These are phyloP conservation scores for Hippopotamyrus pictus DNA, from an alignment of 2,797 vertebrate genomes.

Conservation along the genomic window DNA sequence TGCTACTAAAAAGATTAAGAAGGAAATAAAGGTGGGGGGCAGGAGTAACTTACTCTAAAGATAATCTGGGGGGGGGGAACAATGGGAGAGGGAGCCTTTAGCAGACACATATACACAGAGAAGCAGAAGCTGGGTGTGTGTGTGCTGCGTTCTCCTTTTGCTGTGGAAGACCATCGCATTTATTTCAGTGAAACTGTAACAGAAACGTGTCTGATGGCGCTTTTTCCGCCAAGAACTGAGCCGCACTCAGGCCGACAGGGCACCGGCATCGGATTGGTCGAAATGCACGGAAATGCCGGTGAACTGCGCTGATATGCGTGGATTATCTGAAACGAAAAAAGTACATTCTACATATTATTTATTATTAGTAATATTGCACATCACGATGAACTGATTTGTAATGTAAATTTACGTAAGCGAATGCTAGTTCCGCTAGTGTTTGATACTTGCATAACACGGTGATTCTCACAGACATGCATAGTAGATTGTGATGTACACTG, in stretches of 20 bases:
- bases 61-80: neutral
- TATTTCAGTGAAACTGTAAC: neutral
- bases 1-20: neutral
- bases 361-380: neutral
- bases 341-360: neutral
- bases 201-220: neutral
- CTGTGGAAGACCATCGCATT: neutral
- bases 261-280: neutral
- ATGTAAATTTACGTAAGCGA: neutral
- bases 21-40: neutral
- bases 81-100: neutral
- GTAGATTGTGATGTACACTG: neutral
- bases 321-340: neutral
- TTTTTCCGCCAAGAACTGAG: neutral
- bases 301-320: neutral
- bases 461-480: neutral
- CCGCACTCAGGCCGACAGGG: neutral
- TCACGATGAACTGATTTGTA: neutral
- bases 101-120: neutral
- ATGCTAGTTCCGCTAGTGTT: neutral
- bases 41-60: neutral
- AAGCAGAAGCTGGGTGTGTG: neutral
- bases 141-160: neutral
- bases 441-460: neutral
- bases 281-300: neutral